Base-by-base conservation (phyloP, 30 jellyfish, hydroid and myxozoan species). In the Phacellophora camtschatica region DNA sequence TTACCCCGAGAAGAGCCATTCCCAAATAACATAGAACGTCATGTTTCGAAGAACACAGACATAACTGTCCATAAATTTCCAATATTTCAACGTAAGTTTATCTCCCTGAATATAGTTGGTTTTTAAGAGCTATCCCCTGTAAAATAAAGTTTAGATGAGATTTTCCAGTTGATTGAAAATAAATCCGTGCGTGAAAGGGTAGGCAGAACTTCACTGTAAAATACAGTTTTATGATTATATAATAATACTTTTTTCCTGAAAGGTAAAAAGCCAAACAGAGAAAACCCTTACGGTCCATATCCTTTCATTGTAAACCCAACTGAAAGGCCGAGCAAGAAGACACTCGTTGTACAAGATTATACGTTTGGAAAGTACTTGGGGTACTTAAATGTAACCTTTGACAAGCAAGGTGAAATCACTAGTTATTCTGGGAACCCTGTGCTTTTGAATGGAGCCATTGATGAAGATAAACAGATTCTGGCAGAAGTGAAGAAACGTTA, bases 301-400 rank as follows among this genome's bases (percentile, higher is more conserved):
- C 99, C 99, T 1, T 34, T 86, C 37, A 94, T 94, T 16, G 80
- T 83, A 10, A 51, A 81, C 55, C 97, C 92, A 6, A 79, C 77
- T 1, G 88, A 59, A 16, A 66, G 41, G 4, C 97, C 96, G 11
- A 54, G 74, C 22, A 79, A 92, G 66, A 84, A 64, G 35, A 62
- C 63, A 7, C 86, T 88, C 15, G 93, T 94, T 23, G 99, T 94
- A 33, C 99, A 94, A 84, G 99, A 61, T 41, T 87, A 81, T 46
- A 77, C 99, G 16, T 94, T 82, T 53, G 99, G 99, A 31, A 94
- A 94, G 49, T 94, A 94, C 66, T 69, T 94, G 45, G 99, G 99
- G 23, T 33, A 88, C 53, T 81, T 94, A 12, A 84, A 87, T 5
- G 96, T 94, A 15, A 78, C 66, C 1, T 94, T 94, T 59, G 94